These are phyloP conservation scores for Oligia strigilis DNA, from an alignment of 2,888 invertebrate species.

Conservation along the genomic window DNA sequence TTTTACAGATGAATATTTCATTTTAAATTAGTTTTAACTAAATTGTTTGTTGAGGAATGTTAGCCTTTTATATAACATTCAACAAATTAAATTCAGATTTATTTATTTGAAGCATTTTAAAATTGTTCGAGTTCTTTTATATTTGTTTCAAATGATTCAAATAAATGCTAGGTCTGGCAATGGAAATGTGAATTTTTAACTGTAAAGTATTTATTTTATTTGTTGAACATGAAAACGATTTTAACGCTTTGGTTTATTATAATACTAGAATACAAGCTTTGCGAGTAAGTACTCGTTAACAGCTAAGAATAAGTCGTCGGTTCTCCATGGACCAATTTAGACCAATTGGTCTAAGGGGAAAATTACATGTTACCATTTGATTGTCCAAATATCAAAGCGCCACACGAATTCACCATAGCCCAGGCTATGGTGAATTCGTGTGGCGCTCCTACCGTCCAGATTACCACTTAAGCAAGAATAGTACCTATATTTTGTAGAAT, in stretches of 20 bases:
- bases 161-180: neutral
- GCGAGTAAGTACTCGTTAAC: neutral
- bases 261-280: neutral
- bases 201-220: conserved; percentile 9
- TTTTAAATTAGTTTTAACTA: neutral
- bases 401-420: too few species aligned
- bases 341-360: too few species aligned
- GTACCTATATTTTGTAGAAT: neutral
- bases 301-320: conserved; percentile 3
- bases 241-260: neutral
- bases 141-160: neutral
- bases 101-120: neutral
- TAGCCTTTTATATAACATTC: neutral
- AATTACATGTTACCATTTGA: too few species aligned
- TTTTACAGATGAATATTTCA: neutral
- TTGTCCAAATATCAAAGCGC: too few species aligned
- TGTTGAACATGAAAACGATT: neutral
- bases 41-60: conserved; percentile 22
- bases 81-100: conserved; percentile 5
- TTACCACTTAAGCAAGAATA: neutral
- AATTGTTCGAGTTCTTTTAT: conserved; percentile 2
- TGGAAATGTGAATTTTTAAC: neutral
- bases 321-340: too few species aligned
- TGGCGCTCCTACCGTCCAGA: neutral
- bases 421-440: neutral